A percentile compares a stretch with the other conserved stretches of the same genome.
Evolutionary conservation across 2,888 invertebrate genomes (phyloP).

Genomic region (Liopterus haemorrhoidalis): DNA sequence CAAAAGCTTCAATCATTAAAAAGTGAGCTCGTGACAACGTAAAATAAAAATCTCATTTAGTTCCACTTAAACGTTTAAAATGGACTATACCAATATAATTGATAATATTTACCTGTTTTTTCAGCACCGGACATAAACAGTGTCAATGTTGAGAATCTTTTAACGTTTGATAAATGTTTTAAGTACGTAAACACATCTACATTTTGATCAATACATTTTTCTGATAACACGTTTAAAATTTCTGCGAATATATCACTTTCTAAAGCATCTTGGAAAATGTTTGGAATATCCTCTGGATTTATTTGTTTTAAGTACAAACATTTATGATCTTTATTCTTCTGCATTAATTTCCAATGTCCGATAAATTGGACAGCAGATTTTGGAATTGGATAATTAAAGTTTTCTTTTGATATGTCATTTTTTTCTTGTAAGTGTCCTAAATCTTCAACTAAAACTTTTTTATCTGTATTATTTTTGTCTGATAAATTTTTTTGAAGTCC

Average conservation of each 20-base stretch:
- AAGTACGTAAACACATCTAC: constrained; percentile 51
- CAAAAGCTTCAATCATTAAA: constrained; percentile 3
- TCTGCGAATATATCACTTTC: constrained; percentile 60
- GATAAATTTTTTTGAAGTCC: too few relatives aligned
- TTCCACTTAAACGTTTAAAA: neutral
- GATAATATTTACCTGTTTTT: constrained; percentile 50
- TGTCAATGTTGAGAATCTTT: constrained; percentile 57
- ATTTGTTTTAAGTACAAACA: constrained; percentile 57
- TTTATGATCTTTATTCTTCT: constrained; percentile 47
- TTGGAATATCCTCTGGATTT: constrained; percentile 52
- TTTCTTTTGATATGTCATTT: too few relatives aligned
- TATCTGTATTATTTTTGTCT: too few relatives aligned
- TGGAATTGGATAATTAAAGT: constrained; percentile 47
- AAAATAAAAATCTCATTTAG: neutral
- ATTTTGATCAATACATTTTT: constrained; percentile 46
- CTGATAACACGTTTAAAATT: constrained; percentile 50
- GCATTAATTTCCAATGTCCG: constrained; percentile 56
- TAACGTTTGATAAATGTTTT: constrained; percentile 51
- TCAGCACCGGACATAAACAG: constrained; percentile 58
- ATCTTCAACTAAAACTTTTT: too few relatives aligned
- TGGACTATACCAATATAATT: constrained; percentile 4
- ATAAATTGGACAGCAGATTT: constrained; percentile 62
- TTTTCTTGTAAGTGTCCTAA: too few relatives aligned
- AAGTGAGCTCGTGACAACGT: neutral
- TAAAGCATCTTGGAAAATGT: constrained; percentile 61